Percentiles rank a stretch among this genome's conserved stretches.
Evolutionary conservation across 2,888 invertebrate genomes (phyloP).

Genomic region (Callinectes sapidus): DNA sequence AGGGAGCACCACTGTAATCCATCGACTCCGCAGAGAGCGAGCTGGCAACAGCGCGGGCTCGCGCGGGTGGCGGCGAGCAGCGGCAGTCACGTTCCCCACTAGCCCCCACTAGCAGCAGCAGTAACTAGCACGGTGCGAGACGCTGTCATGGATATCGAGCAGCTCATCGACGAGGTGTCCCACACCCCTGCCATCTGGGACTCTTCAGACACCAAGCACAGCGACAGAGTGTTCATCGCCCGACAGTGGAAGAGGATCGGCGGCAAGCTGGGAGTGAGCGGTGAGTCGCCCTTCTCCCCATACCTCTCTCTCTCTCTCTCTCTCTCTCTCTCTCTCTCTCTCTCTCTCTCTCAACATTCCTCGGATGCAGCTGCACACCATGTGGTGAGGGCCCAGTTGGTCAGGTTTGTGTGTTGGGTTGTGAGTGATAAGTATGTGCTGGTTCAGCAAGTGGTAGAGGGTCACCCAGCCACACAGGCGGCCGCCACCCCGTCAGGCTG

Average conservation of each 20-base stretch:
- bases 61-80: conserved; percentile 14
- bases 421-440: neutral
- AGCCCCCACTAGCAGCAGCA: neutral
- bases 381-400: neutral
- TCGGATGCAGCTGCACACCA: neutral
- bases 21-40: neutral
- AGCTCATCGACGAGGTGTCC: neutral
- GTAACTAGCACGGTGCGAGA: neutral
- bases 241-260: conserved; percentile 35
- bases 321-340: neutral
- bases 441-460: neutral
- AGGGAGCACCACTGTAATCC: conserved; percentile 4
- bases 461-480: too few species aligned
- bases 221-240: conserved; percentile 17
- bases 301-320: neutral
- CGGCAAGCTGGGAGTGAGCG: conserved; percentile 17
- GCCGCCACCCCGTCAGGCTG: neutral
- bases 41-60: conserved; percentile 23
- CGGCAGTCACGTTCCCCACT: neutral
- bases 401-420: neutral
- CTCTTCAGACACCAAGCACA: conserved; percentile 24
- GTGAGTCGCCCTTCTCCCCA: neutral
- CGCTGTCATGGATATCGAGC: conserved; percentile 17
- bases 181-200: conserved; percentile 26
- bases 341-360: neutral